A percentile compares a stretch with the other conserved stretches of the same genome.
Conservation (phyloP, 2,113 vertebrate species). For the Pan troglodytes region NHGRI_mPanTro3-v2.1_pri NC_072411.2:49457001-49457500, state of each 20-base stretch:
- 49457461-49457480: not conserved
- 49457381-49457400: not conserved
- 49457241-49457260: not conserved
- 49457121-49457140: no score
- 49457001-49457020: no score
- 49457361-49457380: conserved; percentile 10
- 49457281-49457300: not conserved
- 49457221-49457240: not conserved
- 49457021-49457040: no score
- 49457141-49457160: conserved; percentile 32
- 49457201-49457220: not conserved
- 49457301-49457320: not conserved
- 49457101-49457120: no score
- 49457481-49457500: not conserved
- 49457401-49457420: not conserved
- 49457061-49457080: no score
- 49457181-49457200: not conserved
- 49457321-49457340: not conserved
- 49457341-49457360: not conserved
- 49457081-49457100: no score
- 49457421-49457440: not conserved
- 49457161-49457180: conserved; percentile 33
- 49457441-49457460: not conserved
- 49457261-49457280: not conserved
- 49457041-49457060: no score